Evolutionary conservation across 1,140 invertebrate genomes (phyloP), one percentile per base, ranked within the genome.

Genomic region (Anoplophora glabripennis): DNA sequence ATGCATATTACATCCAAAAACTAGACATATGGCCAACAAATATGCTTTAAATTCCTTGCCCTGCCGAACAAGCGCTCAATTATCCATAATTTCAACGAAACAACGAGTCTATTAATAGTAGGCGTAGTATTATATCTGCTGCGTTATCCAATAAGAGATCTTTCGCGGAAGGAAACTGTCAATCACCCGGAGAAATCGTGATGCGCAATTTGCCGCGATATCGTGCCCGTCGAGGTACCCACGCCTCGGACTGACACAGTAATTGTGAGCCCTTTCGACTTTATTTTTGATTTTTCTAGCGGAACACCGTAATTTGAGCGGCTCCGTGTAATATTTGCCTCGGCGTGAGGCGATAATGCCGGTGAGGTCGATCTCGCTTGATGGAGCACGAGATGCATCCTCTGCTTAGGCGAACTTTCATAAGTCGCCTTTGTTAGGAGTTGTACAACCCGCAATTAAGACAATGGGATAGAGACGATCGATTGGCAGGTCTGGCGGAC

Each of bases 281-380:
- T 49, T 36, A 63, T 63, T 68, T 70, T 66, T 63, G 61, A 64
- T 66, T 66, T 70, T 64, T 66, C 60, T 65, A 64, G 64, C 65
- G 68, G 68, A 70, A 70, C 59, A 70, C 68, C 68, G 61, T 70
- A 70, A 70, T 70, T 70, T 70, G 68, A 62, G 65, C 65, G 61
- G 57, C 63, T 65, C 65, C 62, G 60, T 67, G 61, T 69, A 67
- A 67, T 60, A 67, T 61, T 64, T 63, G 65, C 54, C 64, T 62
- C 63, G 62, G 63, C 61, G 41, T 67, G 65, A 67, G 61, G 62
- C 52, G 65, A 64, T 69, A 67, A 67, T 67, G 57, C 61, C 17
- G 21, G 59, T 42, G 46, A 51, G 34, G 37, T 35, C 11, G 37
- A 41, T 49, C 46, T 36, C 17, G 55, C 44, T 49, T 44, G 57